Conservation (phyloP, 1,140 invertebrate genomes). For the fruit fly (Drosophila melanogaster) region Release_6_plus_ISO1_MT NT_033779.5:17898501-17899000, state of each 20-base stretch:
- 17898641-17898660: constrained; percentile 33
- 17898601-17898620: constrained; percentile 1
- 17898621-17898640: constrained; percentile 5
- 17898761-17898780: constrained; percentile 10
- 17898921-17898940: constrained; percentile 31
- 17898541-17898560: constrained; percentile 45
- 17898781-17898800: constrained; percentile 49
- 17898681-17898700: constrained; percentile 79
- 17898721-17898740: constrained; percentile 52
- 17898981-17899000: constrained; percentile 11
- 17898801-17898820: constrained; percentile 40
- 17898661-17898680: constrained; percentile 76
- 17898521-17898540: constrained; percentile 36
- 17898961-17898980: constrained; percentile 28
- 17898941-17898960: constrained; percentile 19
- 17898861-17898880: constrained; percentile 57
- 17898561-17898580: constrained; percentile 49
- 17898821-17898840: constrained; percentile 21
- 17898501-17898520: constrained; percentile 61
- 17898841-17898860: constrained; percentile 25
- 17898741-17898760: constrained; percentile 26
- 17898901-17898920: constrained; percentile 76
- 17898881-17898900: constrained; percentile 68
- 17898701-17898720: constrained; percentile 63
- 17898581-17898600: constrained; percentile 2